Evolutionary conservation across 2,888 invertebrate species (phyloP).

Genomic region (Mantis religiosa): DNA sequence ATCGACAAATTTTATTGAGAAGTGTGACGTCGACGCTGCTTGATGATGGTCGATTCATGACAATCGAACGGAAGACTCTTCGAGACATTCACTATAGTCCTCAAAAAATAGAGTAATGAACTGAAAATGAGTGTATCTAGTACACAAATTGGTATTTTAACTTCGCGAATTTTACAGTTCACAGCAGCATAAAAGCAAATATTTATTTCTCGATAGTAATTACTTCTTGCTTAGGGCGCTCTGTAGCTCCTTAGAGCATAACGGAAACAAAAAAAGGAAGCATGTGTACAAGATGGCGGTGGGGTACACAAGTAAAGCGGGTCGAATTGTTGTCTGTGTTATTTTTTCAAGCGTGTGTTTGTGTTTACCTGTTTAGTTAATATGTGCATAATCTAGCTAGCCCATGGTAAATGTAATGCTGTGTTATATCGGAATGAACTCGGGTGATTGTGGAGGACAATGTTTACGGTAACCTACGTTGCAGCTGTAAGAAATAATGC

Average conservation of each 20-base stretch:
- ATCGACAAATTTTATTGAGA: conserved; percentile 17
- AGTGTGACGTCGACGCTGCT: conserved; percentile 29
- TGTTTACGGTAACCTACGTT: not conserved
- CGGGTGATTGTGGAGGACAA: not conserved
- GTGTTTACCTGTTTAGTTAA: not conserved
- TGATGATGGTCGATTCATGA: conserved; percentile 3
- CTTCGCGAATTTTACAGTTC: not conserved
- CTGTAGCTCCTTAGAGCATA: not conserved
- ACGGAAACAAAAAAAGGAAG: not conserved
- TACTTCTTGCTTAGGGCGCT: not conserved
- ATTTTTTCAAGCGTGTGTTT: not conserved
- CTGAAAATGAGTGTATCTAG: not conserved
- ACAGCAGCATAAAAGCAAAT: not conserved
- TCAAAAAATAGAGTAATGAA: not conserved
- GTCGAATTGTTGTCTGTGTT: not conserved
- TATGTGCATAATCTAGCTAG: not conserved
- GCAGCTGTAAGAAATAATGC: not conserved
- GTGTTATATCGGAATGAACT: not conserved
- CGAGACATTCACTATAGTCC: not conserved
- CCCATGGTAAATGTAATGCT: not conserved
- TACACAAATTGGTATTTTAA: not conserved
- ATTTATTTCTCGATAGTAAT: not conserved
- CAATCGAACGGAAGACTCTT: not conserved
- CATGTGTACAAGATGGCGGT: conserved; percentile 11
- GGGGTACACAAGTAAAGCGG: not conserved